phyloP scores from a whole-genome alignment of 2,113 vertebrate species.

The Sylvilagus bachmani region DNA sequence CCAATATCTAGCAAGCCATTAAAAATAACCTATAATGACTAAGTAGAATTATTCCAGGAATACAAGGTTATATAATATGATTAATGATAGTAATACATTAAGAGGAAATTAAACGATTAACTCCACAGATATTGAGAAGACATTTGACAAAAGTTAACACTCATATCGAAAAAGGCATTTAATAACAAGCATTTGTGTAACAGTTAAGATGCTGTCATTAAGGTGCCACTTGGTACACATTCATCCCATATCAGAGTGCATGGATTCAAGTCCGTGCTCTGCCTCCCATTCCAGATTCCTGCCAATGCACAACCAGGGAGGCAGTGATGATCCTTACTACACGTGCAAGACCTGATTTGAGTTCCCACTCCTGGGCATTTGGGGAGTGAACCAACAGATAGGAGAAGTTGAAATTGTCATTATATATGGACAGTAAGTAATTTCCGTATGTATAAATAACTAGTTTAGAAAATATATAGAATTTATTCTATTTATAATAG shows the following conservation, averaged over 20 bases:
- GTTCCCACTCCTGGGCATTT: too few species aligned
- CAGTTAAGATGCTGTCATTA: too few species aligned
- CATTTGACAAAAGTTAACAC: slow-evolving; percentile 13
- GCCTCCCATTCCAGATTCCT: too few species aligned
- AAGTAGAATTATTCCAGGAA: not conserved
- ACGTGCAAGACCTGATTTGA: too few species aligned
- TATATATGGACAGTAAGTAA: not conserved
- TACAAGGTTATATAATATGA: not conserved
- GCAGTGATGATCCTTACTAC: too few species aligned
- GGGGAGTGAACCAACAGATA: too few species aligned
- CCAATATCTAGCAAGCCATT: not conserved
- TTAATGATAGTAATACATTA: slow-evolving; percentile 43
- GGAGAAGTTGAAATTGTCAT: not conserved
- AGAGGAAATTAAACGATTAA: not conserved
- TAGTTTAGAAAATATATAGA: not conserved
- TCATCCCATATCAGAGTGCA: too few species aligned
- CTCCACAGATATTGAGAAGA: not conserved
- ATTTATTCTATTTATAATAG: not conserved
- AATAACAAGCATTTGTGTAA: not conserved
- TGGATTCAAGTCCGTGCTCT: too few species aligned
- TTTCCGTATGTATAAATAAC: not conserved
- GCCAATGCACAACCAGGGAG: too few species aligned
- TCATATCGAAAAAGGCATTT: not conserved
- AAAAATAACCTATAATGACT: slow-evolving; percentile 14
- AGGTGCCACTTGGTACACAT: too few species aligned